Evolutionary conservation across 2,888 invertebrate species (phyloP), one percentile per base, ranked within the genome.

Genomic region (Acanthosepion lycidas): DNA sequence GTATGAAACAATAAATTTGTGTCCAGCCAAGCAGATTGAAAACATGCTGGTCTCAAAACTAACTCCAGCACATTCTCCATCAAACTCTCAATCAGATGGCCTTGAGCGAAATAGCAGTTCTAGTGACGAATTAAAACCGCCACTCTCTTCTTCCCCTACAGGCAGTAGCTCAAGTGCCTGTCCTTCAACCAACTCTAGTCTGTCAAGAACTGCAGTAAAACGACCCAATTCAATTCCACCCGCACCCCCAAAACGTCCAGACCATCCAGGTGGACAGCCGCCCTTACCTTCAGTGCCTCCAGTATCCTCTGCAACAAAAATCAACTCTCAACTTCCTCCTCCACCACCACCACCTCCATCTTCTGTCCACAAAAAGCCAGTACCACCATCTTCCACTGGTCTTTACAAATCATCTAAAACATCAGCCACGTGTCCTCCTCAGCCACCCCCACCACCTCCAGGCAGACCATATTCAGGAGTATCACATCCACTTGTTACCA

Each of bases 231-330:
- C 53, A n/a, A 93, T 49, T 15, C 93, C 93, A 8, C 93, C 93
- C 15, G 51, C 93, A n/a, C 93, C 93, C 33, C 93, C 93, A 9
- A 93, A 93, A 93, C 51, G 49, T 93, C 51, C 28, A 53, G 93
- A 48, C n/a, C 15, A 8, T 53, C 23, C 28, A 49, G 28, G n/a
- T n/a, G 78, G 12, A n/a, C 78, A n/a, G 1, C 78, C 9, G 15
- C 78, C 78, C 5, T 78, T 78, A 33, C 78, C 78, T 33, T 5
- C 78, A n/a, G 33, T n/a, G 33, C 78, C 78, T 15, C n/a, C 78
- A 3, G 5, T 78, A 78, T 33, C 78, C n/a, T 15, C 78, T n/a
- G 18, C 12, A 33, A n/a, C n/a, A 9, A 78, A 78, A 78, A n/a
- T 15, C 15, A 78, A 78, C 78, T 33, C 78, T 15, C 78, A n/a